Percentiles rank a stretch among this genome's conserved stretches.
These are phyloP conservation scores for Ostrea edulis DNA, from an alignment of 1,140 invertebrate genomes.

Conservation along the genomic window DNA sequence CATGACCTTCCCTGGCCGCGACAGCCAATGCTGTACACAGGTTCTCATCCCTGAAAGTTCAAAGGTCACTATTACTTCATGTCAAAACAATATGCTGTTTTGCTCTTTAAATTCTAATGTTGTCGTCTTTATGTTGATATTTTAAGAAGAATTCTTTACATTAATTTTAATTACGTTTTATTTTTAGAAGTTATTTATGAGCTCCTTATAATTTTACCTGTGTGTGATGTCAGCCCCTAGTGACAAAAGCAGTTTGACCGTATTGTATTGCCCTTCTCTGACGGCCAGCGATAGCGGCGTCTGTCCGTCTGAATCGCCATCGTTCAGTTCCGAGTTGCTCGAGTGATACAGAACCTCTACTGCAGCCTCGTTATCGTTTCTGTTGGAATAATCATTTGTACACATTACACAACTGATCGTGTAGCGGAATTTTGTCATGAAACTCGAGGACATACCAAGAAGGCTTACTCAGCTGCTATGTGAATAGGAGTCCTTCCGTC, in stretches of 20 bases:
- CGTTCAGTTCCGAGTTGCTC: constrained; percentile 53
- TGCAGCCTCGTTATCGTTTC: constrained; percentile 36
- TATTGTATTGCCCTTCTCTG: constrained; percentile 41
- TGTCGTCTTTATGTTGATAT: not conserved
- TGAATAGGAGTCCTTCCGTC: constrained; percentile 54
- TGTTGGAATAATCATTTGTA: not conserved
- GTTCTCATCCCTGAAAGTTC: constrained; percentile 52
- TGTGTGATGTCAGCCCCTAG: constrained; percentile 47
- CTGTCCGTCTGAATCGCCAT: constrained; percentile 49
- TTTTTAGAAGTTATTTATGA: not conserved
- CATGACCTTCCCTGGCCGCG: constrained; percentile 44
- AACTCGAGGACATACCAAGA: not conserved
- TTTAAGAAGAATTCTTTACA: not conserved
- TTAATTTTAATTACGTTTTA: too few relatives aligned
- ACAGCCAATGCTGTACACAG: constrained; percentile 42
- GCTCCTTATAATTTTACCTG: constrained; percentile 20
- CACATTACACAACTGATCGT: not conserved
- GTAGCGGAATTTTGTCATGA: too few relatives aligned
- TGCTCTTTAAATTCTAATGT: not conserved
- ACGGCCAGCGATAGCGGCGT: constrained; percentile 50
- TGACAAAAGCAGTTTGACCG: constrained; percentile 37
- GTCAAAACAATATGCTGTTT: too few relatives aligned
- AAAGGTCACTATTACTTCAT: not conserved
- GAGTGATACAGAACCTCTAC: constrained; percentile 43
- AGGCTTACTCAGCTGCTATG: constrained; percentile 55